A percentile compares a stretch with the other conserved stretches of the same genome.
Conservation (phyloP, 2,797 vertebrate genomes). For the Neosalanx taihuensis region DNA sequence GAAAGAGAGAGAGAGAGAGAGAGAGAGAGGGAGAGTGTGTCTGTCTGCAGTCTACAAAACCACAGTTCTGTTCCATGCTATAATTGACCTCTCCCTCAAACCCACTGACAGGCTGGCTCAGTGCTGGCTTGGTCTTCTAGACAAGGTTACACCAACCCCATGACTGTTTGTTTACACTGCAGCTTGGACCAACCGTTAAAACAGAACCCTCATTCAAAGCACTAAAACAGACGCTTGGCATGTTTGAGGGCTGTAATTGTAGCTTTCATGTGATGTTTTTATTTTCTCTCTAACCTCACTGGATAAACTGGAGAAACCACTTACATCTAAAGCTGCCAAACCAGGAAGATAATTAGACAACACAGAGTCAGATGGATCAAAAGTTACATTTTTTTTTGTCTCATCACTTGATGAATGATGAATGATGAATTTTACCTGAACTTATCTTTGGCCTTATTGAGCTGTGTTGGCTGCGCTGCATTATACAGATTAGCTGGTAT, state of each 20-base stretch:
- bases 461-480: constrained; percentile 26
- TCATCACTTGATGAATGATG: too few species aligned
- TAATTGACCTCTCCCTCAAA: constrained; percentile 79
- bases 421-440: constrained; percentile 47
- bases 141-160: constrained; percentile 67
- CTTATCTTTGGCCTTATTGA: constrained; percentile 21
- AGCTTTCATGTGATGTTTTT: constrained; percentile 77
- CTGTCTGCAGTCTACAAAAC: constrained; percentile 67
- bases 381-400: constrained; percentile 39
- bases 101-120: constrained; percentile 55
- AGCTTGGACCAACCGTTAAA: constrained; percentile 74
- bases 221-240: constrained; percentile 78
- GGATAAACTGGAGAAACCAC: constrained; percentile 81
- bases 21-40: constrained; percentile 61
- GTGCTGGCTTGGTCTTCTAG: constrained; percentile 49
- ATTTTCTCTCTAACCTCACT: constrained; percentile 81
- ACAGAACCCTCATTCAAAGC: constrained; percentile 72
- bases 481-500: background rate
- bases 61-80: constrained; percentile 76
- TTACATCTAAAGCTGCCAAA: constrained; percentile 75
- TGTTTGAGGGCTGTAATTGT: constrained; percentile 80
- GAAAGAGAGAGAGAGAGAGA: constrained; percentile 36
- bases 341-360: constrained; percentile 61
- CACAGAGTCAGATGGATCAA: constrained; percentile 47
- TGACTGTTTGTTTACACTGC: constrained; percentile 78